Evolutionary conservation across 2,113 vertebrate genomes (phyloP).

Genomic region (Onychostoma macrolepis): DNA sequence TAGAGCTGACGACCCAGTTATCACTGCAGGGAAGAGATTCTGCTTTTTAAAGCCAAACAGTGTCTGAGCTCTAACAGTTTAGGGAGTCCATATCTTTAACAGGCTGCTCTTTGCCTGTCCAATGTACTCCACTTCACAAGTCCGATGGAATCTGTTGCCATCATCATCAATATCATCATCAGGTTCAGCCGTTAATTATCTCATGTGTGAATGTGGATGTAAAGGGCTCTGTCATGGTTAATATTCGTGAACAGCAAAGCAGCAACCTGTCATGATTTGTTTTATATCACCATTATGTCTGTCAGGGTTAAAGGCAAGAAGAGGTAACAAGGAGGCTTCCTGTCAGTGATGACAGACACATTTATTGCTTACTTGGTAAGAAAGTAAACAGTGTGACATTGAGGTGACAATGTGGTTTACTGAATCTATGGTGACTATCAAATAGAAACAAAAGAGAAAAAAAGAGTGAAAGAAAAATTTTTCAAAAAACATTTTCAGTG

Average conservation of each 20-base stretch:
- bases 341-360: conserved; percentile 23
- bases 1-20: not conserved
- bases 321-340: not conserved
- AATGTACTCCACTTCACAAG: not conserved
- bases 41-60: conserved; percentile 19
- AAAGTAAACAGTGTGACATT: conserved; percentile 30
- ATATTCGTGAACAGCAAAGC: conserved; percentile 32
- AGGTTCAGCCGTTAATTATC: conserved; percentile 15
- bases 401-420: not conserved
- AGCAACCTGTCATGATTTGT: conserved; percentile 16
- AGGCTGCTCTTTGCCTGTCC: not conserved
- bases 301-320: not conserved
- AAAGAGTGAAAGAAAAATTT: not conserved
- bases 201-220: conserved; percentile 17
- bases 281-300: conserved; percentile 13
- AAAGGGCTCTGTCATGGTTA: conserved; percentile 37
- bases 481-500: not conserved
- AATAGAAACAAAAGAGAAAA: not conserved
- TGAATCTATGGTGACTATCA: not conserved
- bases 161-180: not conserved
- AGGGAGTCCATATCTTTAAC: conserved; percentile 16
- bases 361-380: conserved; percentile 30
- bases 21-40: conserved; percentile 21
- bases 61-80: not conserved
- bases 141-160: not conserved